Percentiles rank a stretch among this genome's conserved stretches.
Conservation (phyloP, 2,797 vertebrate species). For the Ciconia nigra region DNA sequence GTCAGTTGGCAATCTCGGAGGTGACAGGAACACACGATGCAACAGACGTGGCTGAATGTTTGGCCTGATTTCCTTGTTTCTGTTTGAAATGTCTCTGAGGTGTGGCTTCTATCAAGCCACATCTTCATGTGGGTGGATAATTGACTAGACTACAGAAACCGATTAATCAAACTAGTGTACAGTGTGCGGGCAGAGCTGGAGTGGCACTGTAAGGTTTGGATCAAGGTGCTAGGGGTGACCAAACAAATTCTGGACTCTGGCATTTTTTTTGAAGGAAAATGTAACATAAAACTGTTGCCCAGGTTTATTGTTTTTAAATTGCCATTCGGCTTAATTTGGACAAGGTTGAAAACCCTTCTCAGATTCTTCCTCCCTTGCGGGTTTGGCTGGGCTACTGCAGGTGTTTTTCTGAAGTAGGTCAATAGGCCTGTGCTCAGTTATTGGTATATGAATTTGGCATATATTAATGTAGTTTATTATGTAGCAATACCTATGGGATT, state of each 20-base stretch:
- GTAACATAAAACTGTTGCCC: not conserved
- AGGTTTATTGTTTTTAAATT: not conserved
- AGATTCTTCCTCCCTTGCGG: not conserved
- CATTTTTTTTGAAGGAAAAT: not conserved
- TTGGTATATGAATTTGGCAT: not conserved
- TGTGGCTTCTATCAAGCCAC: not conserved
- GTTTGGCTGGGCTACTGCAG: not conserved
- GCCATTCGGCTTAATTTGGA: not conserved
- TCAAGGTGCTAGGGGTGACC: not conserved
- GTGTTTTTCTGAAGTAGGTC: not conserved
- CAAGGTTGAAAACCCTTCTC: not conserved
- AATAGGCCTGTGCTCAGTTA: not conserved
- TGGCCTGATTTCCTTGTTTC: constrained; percentile 7
- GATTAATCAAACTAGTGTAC: not conserved
- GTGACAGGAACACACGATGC: not conserved
- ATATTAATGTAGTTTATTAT: not conserved
- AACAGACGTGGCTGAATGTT: not conserved
- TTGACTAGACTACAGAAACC: not conserved
- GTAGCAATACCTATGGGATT: not conserved
- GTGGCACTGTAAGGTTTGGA: not conserved
- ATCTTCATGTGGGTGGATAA: not conserved
- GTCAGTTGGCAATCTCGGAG: not conserved
- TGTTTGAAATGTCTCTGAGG: constrained; percentile 6
- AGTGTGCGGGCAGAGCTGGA: not conserved
- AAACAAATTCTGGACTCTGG: not conserved